Conservation (phyloP, 2,113 vertebrate species). For the Pseudonaja textilis region DNA sequence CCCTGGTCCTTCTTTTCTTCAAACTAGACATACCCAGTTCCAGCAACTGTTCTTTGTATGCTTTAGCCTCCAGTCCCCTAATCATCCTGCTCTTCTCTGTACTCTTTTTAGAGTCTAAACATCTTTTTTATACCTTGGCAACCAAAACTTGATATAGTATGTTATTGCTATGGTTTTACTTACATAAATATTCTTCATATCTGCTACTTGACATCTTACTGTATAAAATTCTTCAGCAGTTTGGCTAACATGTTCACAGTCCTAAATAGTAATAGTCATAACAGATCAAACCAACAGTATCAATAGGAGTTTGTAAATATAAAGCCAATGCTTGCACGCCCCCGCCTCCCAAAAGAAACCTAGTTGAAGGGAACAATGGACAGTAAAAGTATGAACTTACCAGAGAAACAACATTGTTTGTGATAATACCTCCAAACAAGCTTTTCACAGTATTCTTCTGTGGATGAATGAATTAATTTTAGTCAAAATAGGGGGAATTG, state of each 20-base stretch:
- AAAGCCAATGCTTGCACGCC: neutral
- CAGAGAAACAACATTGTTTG: slow-evolving; percentile 98
- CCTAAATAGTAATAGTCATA: slow-evolving; percentile 67
- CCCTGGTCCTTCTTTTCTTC: too few species aligned
- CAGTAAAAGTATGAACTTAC: slow-evolving; percentile 70
- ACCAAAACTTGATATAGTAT: too few species aligned
- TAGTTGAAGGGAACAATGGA: slow-evolving; percentile 17
- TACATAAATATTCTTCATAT: slow-evolving; percentile 99
- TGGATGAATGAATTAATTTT: slow-evolving; percentile 50
- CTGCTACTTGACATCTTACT: slow-evolving; percentile 95
- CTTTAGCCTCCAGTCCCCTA: too few species aligned
- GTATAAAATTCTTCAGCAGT: slow-evolving; percentile 99
- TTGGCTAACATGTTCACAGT: slow-evolving; percentile 98
- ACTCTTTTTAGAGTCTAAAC: too few species aligned
- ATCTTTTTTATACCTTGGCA: too few species aligned
- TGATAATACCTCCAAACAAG: slow-evolving; percentile 97
- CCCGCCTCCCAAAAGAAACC: neutral
- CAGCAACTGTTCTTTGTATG: too few species aligned
- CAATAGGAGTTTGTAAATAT: slow-evolving; percentile 22
- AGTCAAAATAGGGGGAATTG: slow-evolving; percentile 41
- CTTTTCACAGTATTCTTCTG: slow-evolving; percentile 99
- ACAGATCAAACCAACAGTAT: neutral
- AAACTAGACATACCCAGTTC: too few species aligned
- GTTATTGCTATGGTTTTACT: slow-evolving; percentile 62
- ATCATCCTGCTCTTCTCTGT: too few species aligned